Evolutionary conservation across 2,888 invertebrate genomes (phyloP).

Genomic region (Drosophila conformis): DNA sequence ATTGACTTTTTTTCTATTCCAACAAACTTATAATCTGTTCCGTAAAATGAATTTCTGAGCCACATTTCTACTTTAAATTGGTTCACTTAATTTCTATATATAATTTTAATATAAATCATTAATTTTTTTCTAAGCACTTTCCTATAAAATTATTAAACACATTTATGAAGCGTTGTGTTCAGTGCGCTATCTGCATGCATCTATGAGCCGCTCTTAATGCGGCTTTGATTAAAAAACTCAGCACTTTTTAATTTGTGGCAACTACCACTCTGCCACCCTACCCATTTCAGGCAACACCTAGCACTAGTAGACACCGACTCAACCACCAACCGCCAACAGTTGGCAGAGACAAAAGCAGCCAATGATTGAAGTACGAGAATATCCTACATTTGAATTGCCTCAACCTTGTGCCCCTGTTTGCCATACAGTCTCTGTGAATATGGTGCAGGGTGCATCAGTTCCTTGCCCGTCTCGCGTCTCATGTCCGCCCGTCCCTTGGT

Average conservation of each 20-base stretch:
- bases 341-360: constrained; percentile 61
- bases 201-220: constrained; percentile 63
- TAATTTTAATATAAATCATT: not conserved
- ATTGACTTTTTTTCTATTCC: not conserved
- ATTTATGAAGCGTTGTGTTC: constrained; percentile 33
- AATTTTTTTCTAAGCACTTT: not conserved
- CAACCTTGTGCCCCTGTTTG: constrained; percentile 45
- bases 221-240: constrained; percentile 79
- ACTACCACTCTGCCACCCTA: constrained; percentile 26
- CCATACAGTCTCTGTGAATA: constrained; percentile 56
- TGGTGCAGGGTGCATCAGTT: constrained; percentile 25
- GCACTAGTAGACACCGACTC: constrained; percentile 8
- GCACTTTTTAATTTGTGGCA: constrained; percentile 79
- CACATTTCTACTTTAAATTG: not conserved
- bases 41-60: not conserved
- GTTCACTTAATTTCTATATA: not conserved
- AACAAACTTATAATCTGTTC: not conserved
- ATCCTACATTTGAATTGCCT: constrained; percentile 79
- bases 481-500: not conserved
- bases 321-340: constrained; percentile 6
- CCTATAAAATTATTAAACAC: not conserved
- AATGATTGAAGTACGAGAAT: constrained; percentile 69
- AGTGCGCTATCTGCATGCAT: constrained; percentile 17
- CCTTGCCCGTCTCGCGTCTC: not conserved
- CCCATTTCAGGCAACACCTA: constrained; percentile 42